Evolutionary conservation across 2,797 vertebrate genomes (phyloP).

Genomic region (Taenioides sp.): DNA sequence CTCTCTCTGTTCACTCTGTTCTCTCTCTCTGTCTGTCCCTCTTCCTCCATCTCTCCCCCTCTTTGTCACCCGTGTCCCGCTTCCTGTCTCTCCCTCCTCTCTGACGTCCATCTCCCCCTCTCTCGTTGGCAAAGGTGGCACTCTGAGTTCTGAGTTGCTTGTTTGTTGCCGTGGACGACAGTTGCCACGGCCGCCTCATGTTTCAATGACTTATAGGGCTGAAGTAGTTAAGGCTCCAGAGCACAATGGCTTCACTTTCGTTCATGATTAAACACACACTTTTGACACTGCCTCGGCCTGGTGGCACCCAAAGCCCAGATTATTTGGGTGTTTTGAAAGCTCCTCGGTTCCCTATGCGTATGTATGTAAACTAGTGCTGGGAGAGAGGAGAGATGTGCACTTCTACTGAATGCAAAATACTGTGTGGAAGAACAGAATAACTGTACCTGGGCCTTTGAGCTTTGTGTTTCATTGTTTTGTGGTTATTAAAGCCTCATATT

Average conservation of each 20-base stretch:
- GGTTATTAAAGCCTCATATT: no score
- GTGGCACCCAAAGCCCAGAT: background rate
- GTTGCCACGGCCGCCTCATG: background rate
- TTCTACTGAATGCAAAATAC: background rate
- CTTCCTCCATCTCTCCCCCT: no score
- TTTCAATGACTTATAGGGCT: constrained; percentile 17
- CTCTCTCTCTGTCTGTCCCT: no score
- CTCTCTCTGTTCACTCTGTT: no score
- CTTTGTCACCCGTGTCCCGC: no score
- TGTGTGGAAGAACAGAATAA: background rate
- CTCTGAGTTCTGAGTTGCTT: constrained; percentile 37
- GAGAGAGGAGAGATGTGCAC: background rate
- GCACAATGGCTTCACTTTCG: constrained; percentile 15
- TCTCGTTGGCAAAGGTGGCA: background rate
- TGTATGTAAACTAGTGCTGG: constrained; percentile 1
- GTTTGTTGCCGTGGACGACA: background rate
- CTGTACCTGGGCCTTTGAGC: background rate
- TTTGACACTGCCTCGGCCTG: constrained; percentile 16
- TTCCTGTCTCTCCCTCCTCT: background rate
- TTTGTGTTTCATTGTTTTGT: background rate
- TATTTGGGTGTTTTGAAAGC: constrained; percentile 1
- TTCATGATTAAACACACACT: constrained; percentile 14
- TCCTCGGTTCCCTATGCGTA: constrained; percentile 8
- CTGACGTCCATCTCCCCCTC: background rate
- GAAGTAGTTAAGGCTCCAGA: constrained; percentile 26